phyloP scores from a whole-genome alignment of 2,113 vertebrate species.

The Poeciliopsis prolifica region DNA sequence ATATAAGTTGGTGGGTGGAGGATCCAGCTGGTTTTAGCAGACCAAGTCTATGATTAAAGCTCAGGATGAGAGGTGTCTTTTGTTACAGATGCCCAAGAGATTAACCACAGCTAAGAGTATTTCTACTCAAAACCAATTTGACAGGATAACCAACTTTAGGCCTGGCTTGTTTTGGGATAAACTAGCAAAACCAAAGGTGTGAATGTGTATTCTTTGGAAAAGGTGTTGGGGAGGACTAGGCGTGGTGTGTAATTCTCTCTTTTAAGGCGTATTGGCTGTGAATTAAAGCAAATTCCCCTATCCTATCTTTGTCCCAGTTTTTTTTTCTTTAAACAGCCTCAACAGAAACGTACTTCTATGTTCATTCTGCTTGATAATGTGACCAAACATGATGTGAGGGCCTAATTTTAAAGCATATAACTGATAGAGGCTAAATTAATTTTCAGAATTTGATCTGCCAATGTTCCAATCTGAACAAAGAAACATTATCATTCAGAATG shows the following conservation, averaged over 20 bases:
- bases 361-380: no score
- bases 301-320: no score
- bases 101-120: conserved; percentile 1
- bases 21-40: conserved; percentile 21
- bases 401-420: no score
- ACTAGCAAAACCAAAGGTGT: conserved; percentile 7
- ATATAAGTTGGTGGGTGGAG: not conserved
- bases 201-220: conserved; percentile 30
- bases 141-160: conserved; percentile 2
- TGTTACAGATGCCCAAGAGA: conserved; percentile 9
- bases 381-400: no score
- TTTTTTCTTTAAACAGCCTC: no score
- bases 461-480: no score
- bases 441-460: no score
- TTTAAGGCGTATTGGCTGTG: not conserved
- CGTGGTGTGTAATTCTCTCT: not conserved
- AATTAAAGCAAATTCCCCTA: no score
- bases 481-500: no score
- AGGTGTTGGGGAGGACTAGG: not conserved
- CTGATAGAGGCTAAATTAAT: no score
- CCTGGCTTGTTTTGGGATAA: conserved; percentile 10
- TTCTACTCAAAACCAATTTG: conserved; percentile 20
- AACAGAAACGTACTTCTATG: no score
- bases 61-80: conserved; percentile 21
- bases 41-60: conserved; percentile 14